phyloP scores from a whole-genome alignment of 2,888 invertebrate species.

The Melanostoma mellinum region DNA sequence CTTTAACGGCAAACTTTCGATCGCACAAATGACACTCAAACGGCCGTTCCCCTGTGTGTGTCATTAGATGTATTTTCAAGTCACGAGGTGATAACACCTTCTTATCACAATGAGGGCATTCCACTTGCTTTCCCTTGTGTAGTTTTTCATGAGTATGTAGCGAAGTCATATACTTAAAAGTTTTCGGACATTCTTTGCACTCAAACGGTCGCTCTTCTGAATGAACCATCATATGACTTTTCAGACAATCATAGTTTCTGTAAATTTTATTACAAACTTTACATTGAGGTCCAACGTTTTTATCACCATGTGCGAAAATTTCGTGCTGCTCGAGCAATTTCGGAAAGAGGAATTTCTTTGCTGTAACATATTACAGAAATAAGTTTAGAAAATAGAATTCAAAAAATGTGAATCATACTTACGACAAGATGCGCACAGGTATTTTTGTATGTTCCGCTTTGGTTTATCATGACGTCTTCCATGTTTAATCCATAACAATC shows the following conservation, averaged over 20 bases:
- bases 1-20: slow-evolving; percentile 75
- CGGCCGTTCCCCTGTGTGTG: slow-evolving; percentile 75
- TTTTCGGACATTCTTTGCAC: slow-evolving; percentile 75
- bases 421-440: slow-evolving; percentile 61
- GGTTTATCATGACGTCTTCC: slow-evolving; percentile 37
- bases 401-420: slow-evolving; percentile 7
- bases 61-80: slow-evolving; percentile 74
- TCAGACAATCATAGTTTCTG: slow-evolving; percentile 32
- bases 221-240: slow-evolving; percentile 51
- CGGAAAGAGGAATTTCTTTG: too few species aligned
- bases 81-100: slow-evolving; percentile 74
- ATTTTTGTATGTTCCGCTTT: slow-evolving; percentile 23
- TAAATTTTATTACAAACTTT: slow-evolving; percentile 47
- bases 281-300: slow-evolving; percentile 40
- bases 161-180: slow-evolving; percentile 73
- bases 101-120: slow-evolving; percentile 74
- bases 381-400: too few species aligned
- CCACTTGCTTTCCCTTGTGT: slow-evolving; percentile 72
- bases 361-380: too few species aligned
- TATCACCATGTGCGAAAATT: slow-evolving; percentile 62
- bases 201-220: slow-evolving; percentile 61
- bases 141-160: slow-evolving; percentile 74
- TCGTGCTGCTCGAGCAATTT: slow-evolving; percentile 42
- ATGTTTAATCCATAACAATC: slow-evolving; percentile 33
- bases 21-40: slow-evolving; percentile 74